These are phyloP conservation scores for Drosophila mimica DNA, from an alignment of 2,888 invertebrate species.

Conservation along the genomic window DNA sequence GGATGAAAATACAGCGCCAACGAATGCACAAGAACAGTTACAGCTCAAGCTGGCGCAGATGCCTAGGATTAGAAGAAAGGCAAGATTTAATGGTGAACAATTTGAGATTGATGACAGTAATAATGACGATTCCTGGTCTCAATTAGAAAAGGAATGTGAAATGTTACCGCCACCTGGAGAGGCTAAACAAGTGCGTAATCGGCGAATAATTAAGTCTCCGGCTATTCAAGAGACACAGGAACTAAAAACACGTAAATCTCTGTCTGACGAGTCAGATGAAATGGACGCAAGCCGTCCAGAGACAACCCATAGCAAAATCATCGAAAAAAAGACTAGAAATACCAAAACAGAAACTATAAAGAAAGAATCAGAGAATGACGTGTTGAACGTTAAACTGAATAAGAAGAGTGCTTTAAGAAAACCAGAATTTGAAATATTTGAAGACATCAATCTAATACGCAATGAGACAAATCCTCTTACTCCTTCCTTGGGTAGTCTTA, in stretches of 20 bases:
- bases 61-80: background rate
- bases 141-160: conserved; percentile 10
- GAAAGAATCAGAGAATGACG: background rate
- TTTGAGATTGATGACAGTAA: background rate
- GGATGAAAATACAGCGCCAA: background rate
- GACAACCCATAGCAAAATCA: background rate
- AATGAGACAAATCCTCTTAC: background rate
- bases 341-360: background rate
- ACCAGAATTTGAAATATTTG: conserved; percentile 14
- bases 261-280: background rate
- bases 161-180: background rate
- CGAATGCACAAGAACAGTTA: background rate
- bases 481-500: conserved; percentile 1
- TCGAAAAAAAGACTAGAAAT: background rate
- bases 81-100: background rate
- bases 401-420: conserved; percentile 4
- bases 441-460: background rate
- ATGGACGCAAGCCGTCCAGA: background rate
- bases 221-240: background rate
- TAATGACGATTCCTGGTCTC: conserved; percentile 7
- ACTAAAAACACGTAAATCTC: background rate
- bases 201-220: background rate
- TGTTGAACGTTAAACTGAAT: background rate
- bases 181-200: background rate
- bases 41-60: background rate